Evolutionary conservation across 1,140 invertebrate species (phyloP).

Genomic region (Zaprionus kolodkinae): DNA sequence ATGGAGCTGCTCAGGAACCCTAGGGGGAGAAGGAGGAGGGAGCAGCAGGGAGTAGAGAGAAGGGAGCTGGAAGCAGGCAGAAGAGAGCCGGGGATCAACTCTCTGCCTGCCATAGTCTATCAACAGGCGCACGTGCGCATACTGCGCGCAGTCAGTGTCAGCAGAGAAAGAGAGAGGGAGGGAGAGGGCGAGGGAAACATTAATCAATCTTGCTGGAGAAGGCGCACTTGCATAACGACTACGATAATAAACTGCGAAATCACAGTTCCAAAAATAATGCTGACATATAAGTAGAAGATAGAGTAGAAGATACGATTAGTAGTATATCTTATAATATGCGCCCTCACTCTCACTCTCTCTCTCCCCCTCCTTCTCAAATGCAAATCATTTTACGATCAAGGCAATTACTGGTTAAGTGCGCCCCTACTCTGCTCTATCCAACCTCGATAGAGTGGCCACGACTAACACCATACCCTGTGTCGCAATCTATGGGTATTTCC

Average conservation of each 20-base stretch:
- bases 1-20: not conserved
- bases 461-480: slow-evolving; percentile 20
- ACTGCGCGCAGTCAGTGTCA: not conserved
- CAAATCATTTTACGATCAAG: slow-evolving; percentile 70
- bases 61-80: too few species aligned
- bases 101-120: slow-evolving; percentile 19
- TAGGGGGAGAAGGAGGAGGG: too few species aligned
- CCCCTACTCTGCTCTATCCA: not conserved
- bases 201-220: not conserved
- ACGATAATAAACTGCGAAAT: slow-evolving; percentile 1
- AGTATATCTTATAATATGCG: not conserved
- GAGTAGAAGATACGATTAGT: not conserved
- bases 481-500: not conserved
- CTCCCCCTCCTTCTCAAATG: slow-evolving; percentile 27
- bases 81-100: too few species aligned
- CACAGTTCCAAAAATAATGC: slow-evolving; percentile 18
- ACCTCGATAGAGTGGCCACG: not conserved
- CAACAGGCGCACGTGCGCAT: slow-evolving; percentile 17
- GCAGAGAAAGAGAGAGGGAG: too few species aligned
- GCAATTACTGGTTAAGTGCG: slow-evolving; percentile 40
- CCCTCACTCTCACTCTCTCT: not conserved
- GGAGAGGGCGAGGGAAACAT: not conserved
- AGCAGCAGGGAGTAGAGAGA: not conserved
- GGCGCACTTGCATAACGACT: slow-evolving; percentile 2
- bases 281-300: slow-evolving; percentile 7